Conservation (phyloP, 1,140 invertebrate genomes). For the Belonocnema kinseyi region DNA sequence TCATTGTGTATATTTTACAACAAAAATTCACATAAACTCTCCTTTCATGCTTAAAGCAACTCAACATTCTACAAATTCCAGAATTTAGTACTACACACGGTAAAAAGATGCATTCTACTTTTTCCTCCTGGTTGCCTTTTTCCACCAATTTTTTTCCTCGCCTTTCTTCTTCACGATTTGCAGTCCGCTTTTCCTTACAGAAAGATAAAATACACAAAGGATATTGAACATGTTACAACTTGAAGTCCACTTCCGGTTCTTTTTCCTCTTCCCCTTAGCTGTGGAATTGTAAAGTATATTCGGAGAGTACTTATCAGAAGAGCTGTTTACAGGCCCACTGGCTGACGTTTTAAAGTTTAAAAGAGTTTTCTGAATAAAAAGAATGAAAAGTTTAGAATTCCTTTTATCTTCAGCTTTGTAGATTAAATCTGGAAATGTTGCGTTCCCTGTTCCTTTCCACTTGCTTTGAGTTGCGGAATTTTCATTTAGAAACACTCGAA, state of each 20-base stretch:
- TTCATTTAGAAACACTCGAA: no score
- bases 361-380: not conserved
- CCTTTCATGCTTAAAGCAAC: not conserved
- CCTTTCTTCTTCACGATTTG: not conserved
- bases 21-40: not conserved
- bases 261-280: not conserved
- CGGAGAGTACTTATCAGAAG: not conserved
- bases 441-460: no score
- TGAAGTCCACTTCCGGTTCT: constrained; percentile 7
- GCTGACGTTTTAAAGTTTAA: constrained; percentile 4
- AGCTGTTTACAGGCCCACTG: not conserved
- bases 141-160: not conserved
- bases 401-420: no score
- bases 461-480: no score
- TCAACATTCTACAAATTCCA: not conserved
- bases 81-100: not conserved
- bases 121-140: not conserved
- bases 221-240: constrained; percentile 25
- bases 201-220: constrained; percentile 29
- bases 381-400: not conserved
- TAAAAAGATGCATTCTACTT: not conserved
- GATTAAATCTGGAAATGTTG: no score
- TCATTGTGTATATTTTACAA: not conserved
- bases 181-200: not conserved
- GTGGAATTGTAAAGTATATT: not conserved